A percentile compares a stretch with the other conserved stretches of the same genome.
phyloP scores from a whole-genome alignment of 2,888 invertebrate genomes.

The Morinoia aosen region DNA sequence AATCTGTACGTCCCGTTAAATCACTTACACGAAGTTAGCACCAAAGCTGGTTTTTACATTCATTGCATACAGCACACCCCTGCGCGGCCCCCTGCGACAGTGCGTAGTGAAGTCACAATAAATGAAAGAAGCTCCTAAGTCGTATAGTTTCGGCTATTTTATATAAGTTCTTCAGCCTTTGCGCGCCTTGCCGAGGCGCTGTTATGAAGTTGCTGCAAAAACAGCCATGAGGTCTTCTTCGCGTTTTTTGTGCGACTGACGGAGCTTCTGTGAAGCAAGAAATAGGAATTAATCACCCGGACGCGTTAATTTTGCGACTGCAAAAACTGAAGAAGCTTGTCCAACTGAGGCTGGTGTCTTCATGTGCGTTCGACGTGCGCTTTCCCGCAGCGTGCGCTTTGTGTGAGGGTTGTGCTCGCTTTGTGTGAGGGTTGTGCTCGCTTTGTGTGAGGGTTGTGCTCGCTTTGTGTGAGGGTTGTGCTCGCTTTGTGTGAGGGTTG shows the following conservation, averaged over 20 bases:
- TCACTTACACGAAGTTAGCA: background rate
- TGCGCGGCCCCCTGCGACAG: background rate
- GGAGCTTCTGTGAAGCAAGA: slow-evolving; percentile 1
- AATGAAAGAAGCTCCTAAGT: background rate
- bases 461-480: no score
- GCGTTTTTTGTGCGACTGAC: slow-evolving; percentile 4
- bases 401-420: background rate
- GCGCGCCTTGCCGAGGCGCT: background rate
- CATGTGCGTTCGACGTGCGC: background rate
- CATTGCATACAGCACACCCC: background rate
- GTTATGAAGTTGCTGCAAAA: slow-evolving; percentile 17
- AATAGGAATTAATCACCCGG: slow-evolving; percentile 12
- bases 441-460: no score
- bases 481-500: no score
- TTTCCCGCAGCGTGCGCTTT: background rate
- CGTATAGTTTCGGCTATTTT: background rate
- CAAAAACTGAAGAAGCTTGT: slow-evolving; percentile 10
- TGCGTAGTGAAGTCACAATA: background rate
- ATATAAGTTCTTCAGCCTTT: slow-evolving; percentile 7
- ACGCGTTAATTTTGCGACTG: slow-evolving; percentile 17
- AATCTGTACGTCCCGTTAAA: background rate
- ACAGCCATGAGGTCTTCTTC: slow-evolving; percentile 17
- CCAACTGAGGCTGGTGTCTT: background rate
- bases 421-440: no score
- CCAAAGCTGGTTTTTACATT: background rate